Conservation (phyloP, 2,888 invertebrate species). For the Allophyes oxyacanthae region DNA sequence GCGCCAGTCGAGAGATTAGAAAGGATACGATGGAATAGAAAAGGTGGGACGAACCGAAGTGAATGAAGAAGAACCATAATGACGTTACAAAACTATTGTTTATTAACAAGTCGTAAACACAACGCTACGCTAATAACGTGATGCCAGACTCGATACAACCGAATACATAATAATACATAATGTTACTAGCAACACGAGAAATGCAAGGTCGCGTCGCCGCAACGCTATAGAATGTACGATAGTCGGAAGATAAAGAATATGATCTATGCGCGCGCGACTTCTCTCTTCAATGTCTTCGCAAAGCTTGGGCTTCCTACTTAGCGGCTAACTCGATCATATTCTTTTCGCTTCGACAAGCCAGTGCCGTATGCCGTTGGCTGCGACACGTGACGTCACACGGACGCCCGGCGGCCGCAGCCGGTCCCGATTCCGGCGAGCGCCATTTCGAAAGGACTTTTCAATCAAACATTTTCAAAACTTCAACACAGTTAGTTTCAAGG, state of each 20-base stretch:
- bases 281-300: constrained; percentile 76
- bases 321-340: constrained; percentile 83
- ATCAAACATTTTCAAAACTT: constrained; percentile 89
- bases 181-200: constrained; percentile 65
- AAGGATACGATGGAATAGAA: constrained; percentile 71
- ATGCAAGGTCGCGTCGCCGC: constrained; percentile 76
- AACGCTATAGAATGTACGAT: constrained; percentile 56
- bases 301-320: constrained; percentile 75
- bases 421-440: constrained; percentile 80
- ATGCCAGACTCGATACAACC: constrained; percentile 74
- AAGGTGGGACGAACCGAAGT: constrained; percentile 71
- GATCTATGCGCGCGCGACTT: constrained; percentile 78
- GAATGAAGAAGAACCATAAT: constrained; percentile 79
- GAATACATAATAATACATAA: constrained; percentile 75
- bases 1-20: constrained; percentile 50
- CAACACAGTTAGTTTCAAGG: constrained; percentile 89
- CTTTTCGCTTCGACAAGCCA: constrained; percentile 81
- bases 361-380: constrained; percentile 57
- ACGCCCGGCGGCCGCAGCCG: constrained; percentile 73
- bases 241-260: constrained; percentile 81
- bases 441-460: constrained; percentile 84
- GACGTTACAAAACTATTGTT: constrained; percentile 85
- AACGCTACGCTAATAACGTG: constrained; percentile 78
- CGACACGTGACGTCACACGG: constrained; percentile 44
- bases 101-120: constrained; percentile 86